Base-by-base conservation (phyloP, 92 coral and sea anemone species). In the Siderastrea radians region DNA sequence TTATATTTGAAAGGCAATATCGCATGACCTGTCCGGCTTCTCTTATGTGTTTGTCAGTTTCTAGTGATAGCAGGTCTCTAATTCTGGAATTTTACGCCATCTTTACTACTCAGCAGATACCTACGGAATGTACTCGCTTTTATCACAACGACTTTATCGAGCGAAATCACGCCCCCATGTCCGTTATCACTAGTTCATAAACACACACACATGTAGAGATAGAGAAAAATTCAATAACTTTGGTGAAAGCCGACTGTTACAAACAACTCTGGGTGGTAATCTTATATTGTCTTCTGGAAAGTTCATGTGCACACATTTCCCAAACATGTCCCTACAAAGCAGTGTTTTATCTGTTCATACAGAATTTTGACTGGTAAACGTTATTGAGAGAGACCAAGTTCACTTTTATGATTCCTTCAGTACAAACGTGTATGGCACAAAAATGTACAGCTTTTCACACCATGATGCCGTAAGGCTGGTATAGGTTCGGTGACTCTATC, bases 21-120 rank as follows among this genome's bases (percentile, higher is more conserved):
- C 61, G 78, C 78, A 60, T 74, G 78, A 74, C 60, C 55, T 74
- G 14, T 19, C 53, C 78, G 7, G 15, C 19, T 51, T 74, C 19
- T 51, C 60, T 26, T 15, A 72, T 49, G 12, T 55, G 47, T 74
- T 17, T 26, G 53, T 73, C 78, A 17, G 38, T 17, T 1, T 50
- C 57, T 46, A 15, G 77, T 51, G 61, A 50, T 8, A 51, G 58
- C 7, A 5, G 75, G 26, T 2, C 5, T 70, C 38, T 26, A 26
- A 26, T 26, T 26, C 38, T 26, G 38, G 38, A 26, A 26, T 26
- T 26, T 26, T 26, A 26, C 38, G 38, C 38, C 38, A 26, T 26
- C 0, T 26, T 26, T 7, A 7, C 2, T 69, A 9, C 15, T 9
- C 4, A 38, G 46, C 78, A 51, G 60, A 7, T 19, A 38, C 19